phyloP scores from a whole-genome alignment of 2,797 vertebrate genomes.

The Luscinia luscinia region DNA sequence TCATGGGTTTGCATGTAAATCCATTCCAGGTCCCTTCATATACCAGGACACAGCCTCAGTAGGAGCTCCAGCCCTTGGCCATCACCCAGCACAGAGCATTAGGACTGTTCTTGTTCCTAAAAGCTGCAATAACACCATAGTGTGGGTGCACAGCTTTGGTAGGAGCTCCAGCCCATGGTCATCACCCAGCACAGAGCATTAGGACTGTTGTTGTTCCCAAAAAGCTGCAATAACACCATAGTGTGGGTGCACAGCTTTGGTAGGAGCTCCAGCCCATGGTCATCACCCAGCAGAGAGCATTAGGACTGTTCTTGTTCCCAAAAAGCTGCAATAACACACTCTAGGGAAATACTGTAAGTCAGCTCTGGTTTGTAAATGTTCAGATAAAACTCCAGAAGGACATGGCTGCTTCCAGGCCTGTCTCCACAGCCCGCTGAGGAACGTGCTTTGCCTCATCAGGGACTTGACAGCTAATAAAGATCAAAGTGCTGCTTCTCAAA shows the following conservation, averaged over 20 bases:
- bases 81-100: neutral
- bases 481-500: constrained; percentile 39
- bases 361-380: neutral
- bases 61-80: neutral
- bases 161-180: neutral
- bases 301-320: neutral
- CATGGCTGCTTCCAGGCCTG: neutral
- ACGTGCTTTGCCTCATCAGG: neutral
- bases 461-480: constrained; percentile 40
- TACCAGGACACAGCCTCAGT: fast-evolving
- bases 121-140: too few species aligned
- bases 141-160: too few species aligned
- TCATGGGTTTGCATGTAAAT: neutral
- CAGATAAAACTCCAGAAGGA: constrained; percentile 1
- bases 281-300: neutral
- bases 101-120: neutral
- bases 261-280: neutral
- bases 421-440: neutral
- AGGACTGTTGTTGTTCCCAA: too few species aligned
- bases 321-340: neutral
- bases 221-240: too few species aligned
- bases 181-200: neutral
- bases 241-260: too few species aligned
- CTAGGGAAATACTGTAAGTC: neutral
- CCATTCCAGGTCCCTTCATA: neutral